Evolutionary conservation across 1,140 invertebrate genomes (phyloP).

Genomic region (Drosophila repleta): DNA sequence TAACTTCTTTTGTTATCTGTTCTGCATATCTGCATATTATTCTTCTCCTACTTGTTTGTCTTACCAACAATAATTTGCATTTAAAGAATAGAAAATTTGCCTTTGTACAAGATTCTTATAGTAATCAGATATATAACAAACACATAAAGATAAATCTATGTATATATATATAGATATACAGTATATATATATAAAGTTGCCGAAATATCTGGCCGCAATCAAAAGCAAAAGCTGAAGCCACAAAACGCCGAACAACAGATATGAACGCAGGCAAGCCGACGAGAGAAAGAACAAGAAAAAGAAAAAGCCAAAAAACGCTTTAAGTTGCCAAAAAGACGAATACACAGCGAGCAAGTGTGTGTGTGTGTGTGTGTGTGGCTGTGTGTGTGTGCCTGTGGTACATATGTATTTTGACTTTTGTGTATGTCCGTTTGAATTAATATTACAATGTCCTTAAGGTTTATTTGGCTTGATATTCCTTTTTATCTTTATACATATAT

Average conservation of each 20-base stretch:
- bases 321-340: constrained; percentile 42
- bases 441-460: constrained; percentile 82
- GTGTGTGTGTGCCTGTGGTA: constrained; percentile 28
- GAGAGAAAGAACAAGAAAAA: not conserved
- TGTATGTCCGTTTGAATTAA: constrained; percentile 81
- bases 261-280: constrained; percentile 25
- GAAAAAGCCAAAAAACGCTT: constrained; percentile 47
- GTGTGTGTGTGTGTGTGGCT: constrained; percentile 11
- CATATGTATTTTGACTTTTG: constrained; percentile 51
- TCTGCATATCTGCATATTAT: too few relatives aligned
- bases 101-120: too few relatives aligned
- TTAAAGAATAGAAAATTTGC: too few relatives aligned
- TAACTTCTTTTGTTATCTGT: too few relatives aligned
- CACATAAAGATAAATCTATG: not conserved
- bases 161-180: constrained; percentile 5
- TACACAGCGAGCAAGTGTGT: constrained; percentile 2
- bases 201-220: constrained; percentile 29
- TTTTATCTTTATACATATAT: constrained; percentile 70
- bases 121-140: not conserved
- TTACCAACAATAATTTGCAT: too few relatives aligned
- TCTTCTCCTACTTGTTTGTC: too few relatives aligned
- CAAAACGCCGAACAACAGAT: constrained; percentile 40
- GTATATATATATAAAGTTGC: not conserved
- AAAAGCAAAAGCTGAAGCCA: constrained; percentile 55
- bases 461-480: constrained; percentile 80